These are phyloP conservation scores for Cyprinodon tularosa DNA, from an alignment of 2,113 vertebrate species.

Conservation along the genomic window DNA sequence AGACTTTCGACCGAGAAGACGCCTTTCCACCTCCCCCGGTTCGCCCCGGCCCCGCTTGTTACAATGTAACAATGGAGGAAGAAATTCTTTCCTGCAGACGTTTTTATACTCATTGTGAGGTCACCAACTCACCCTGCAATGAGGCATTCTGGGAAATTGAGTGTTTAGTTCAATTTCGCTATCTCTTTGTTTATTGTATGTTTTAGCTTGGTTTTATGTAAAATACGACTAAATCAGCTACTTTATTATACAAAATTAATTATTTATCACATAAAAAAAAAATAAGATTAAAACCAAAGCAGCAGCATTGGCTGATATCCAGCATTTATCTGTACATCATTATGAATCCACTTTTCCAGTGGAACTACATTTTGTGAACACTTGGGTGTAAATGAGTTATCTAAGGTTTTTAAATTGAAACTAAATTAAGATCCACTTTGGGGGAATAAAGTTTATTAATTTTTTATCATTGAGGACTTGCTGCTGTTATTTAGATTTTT, in stretches of 20 bases:
- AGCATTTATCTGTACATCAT: no score
- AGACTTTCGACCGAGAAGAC: constrained; percentile 50
- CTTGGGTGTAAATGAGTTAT: no score
- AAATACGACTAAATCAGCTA: no score
- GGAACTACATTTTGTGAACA: no score
- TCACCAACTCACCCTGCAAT: constrained; percentile 57
- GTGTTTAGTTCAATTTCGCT: constrained; percentile 21
- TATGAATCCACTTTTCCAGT: no score
- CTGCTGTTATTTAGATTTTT: no score
- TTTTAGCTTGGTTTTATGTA: background rate
- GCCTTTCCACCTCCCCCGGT: constrained; percentile 44
- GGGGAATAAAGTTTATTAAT: no score
- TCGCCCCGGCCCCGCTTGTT: constrained; percentile 75
- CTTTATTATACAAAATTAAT: no score
- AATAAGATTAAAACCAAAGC: background rate
- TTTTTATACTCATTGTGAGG: constrained; percentile 80
- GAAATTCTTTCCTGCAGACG: constrained; percentile 64
- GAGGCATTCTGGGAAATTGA: constrained; percentile 73
- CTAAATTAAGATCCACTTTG: no score
- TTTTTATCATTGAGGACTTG: no score
- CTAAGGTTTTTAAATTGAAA: no score
- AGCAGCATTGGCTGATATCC: no score
- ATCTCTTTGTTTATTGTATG: constrained; percentile 36
- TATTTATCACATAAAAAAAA: background rate
- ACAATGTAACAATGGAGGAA: constrained; percentile 82